These are phyloP conservation scores for Nephila pilipes DNA, from an alignment of 1,140 invertebrate genomes.

Conservation along the genomic window DNA sequence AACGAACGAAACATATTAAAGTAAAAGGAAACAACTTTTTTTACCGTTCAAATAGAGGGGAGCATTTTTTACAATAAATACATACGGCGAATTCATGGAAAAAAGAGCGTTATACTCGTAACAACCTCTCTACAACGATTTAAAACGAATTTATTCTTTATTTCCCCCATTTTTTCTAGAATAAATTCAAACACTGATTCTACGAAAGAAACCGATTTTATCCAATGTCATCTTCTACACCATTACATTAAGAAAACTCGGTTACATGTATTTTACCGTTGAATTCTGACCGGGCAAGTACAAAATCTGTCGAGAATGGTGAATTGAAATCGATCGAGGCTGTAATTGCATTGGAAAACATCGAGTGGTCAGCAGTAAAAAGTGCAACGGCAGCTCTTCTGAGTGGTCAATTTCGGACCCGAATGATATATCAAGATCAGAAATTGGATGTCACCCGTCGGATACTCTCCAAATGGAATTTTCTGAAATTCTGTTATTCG, in stretches of 20 bases:
- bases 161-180: background rate
- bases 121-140: background rate
- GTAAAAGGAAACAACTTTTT: no score
- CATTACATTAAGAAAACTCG: background rate
- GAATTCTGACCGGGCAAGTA: background rate
- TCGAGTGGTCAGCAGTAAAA: slow-evolving; percentile 16
- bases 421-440: background rate
- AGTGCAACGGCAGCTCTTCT: background rate
- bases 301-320: background rate
- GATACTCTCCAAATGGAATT: background rate
- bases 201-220: background rate
- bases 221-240: background rate
- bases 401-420: background rate
- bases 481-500: background rate
- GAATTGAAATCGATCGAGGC: slow-evolving; percentile 39
- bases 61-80: no score
- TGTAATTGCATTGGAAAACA: slow-evolving; percentile 29
- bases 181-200: background rate
- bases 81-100: no score
- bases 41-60: no score
- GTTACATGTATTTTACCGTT: background rate
- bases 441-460: background rate
- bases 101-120: no score
- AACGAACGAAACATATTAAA: no score
- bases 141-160: background rate